Percentiles rank a stretch among this genome's conserved stretches.
Conservation (phyloP, 2,888 invertebrate genomes). For the Aleiodes leptofemur region DNA sequence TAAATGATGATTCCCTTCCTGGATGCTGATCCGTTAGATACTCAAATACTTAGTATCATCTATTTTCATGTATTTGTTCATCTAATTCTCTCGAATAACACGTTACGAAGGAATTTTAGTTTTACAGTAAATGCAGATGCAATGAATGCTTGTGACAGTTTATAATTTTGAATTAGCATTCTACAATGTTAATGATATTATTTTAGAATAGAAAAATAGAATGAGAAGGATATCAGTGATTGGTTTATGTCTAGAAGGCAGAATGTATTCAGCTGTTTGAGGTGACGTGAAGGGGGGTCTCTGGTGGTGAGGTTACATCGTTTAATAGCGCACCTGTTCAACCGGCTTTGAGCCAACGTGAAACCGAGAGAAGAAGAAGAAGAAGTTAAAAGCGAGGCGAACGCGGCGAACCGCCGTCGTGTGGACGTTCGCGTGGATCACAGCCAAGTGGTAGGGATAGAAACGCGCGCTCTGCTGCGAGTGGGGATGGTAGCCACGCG, state of each 20-base stretch:
- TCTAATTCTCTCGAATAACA: conserved; percentile 6
- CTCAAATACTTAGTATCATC: background rate
- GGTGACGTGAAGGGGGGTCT: background rate
- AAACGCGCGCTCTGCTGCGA: conserved; percentile 42
- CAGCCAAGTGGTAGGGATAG: conserved; percentile 46
- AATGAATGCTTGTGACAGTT: no score
- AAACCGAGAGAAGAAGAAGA: conserved; percentile 22
- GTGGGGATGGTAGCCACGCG: conserved; percentile 74
- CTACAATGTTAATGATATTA: no score
- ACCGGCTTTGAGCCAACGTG: conserved; percentile 51
- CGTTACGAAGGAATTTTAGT: conserved; percentile 30
- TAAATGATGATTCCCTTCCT: conserved; percentile 55
- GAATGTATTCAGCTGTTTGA: conserved; percentile 1
- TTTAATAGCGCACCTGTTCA: conserved; percentile 57
- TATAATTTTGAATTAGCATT: no score
- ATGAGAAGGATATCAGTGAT: no score
- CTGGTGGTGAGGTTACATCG: conserved; percentile 43
- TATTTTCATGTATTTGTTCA: background rate
- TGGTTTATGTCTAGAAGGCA: no score
- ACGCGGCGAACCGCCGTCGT: conserved; percentile 46
- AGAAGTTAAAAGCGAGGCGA: conserved; percentile 28
- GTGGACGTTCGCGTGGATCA: conserved; percentile 58
- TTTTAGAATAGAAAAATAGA: no score
- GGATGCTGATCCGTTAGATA: conserved; percentile 33
- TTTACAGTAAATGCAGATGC: no score